A percentile compares a stretch with the other conserved stretches of the same genome.
Evolutionary conservation across 2,797 vertebrate species (phyloP).

Genomic region (Hirundo rustica): DNA sequence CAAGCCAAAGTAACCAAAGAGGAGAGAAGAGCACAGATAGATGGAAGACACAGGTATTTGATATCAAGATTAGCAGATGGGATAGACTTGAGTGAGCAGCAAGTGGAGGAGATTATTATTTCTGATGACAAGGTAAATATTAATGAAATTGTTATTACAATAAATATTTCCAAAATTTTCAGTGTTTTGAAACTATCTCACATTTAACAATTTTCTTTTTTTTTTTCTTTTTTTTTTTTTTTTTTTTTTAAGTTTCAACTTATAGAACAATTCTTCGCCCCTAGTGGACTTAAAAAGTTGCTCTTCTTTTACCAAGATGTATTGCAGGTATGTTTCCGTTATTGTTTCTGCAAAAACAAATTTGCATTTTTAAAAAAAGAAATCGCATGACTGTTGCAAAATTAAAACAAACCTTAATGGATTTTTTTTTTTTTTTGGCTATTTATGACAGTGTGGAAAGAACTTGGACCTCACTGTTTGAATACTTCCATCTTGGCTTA

Average conservation of each 20-base stretch:
- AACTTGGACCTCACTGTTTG: not conserved
- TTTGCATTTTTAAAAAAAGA: not conserved
- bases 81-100: conserved; percentile 67
- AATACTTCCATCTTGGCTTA: not conserved
- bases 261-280: conserved; percentile 80
- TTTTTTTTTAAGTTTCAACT: conserved; percentile 75
- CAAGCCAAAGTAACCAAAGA: conserved; percentile 76
- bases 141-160: not conserved
- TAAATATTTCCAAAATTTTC: not conserved
- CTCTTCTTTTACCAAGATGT: conserved; percentile 83
- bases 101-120: conserved; percentile 81
- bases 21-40: conserved; percentile 77
- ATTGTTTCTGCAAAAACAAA: not conserved
- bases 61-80: conserved; percentile 75
- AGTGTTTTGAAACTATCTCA: not conserved
- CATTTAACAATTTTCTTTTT: not conserved
- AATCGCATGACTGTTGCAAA: not conserved
- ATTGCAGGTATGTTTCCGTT: conserved; percentile 64
- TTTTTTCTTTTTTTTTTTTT: not conserved
- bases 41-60: conserved; percentile 79
- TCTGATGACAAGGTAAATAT: conserved; percentile 80
- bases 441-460: no score
- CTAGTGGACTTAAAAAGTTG: conserved; percentile 78
- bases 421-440: not conserved
- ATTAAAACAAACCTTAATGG: not conserved